Evolutionary conservation across 2,113 vertebrate genomes (phyloP).

Genomic region (Rhombomys opimus): DNA sequence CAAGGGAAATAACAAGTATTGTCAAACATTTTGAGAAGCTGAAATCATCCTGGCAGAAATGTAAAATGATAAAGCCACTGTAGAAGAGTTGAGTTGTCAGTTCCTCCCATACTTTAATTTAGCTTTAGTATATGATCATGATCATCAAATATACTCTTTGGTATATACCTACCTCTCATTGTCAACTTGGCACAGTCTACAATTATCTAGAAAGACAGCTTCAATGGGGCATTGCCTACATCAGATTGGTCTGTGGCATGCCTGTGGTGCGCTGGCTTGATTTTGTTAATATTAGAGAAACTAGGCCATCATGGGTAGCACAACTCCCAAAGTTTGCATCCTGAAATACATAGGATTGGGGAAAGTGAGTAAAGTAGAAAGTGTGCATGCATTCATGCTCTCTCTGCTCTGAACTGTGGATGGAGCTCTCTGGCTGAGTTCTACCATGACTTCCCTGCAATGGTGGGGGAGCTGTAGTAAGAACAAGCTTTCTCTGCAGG

Average conservation of each 20-base stretch:
- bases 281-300: not conserved
- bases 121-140: not conserved
- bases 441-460: not conserved
- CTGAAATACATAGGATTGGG: no score
- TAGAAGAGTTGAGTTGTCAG: not conserved
- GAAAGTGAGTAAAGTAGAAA: not conserved
- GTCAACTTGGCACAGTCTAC: not conserved
- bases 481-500: not conserved
- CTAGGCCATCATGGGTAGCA: not conserved
- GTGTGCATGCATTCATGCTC: not conserved
- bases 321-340: not conserved
- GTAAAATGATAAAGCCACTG: not conserved
- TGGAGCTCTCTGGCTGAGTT: not conserved
- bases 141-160: not conserved
- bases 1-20: not conserved
- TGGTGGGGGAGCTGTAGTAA: not conserved
- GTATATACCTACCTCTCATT: not conserved
- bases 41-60: not conserved
- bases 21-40: not conserved
- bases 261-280: not conserved
- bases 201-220: not conserved
- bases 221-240: not conserved
- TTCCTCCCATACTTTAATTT: slow-evolving; percentile 11
- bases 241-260: not conserved
- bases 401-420: not conserved